Percentiles rank a stretch among this genome's conserved stretches.
Evolutionary conservation across 2,113 vertebrate species (phyloP).

Genomic region (Pedetes capensis): DNA sequence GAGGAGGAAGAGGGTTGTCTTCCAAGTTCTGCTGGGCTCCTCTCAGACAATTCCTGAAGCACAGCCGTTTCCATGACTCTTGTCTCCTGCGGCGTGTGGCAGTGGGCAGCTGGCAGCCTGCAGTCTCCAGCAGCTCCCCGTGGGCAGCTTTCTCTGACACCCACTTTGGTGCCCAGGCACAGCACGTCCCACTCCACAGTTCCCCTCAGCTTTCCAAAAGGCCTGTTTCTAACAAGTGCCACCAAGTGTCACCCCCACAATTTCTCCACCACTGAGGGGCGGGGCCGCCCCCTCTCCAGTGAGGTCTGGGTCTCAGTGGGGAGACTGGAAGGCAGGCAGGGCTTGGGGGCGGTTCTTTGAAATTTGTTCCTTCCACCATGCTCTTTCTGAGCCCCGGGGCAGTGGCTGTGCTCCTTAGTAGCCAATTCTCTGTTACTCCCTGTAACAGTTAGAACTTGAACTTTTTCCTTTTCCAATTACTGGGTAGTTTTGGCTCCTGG

Average conservation of each 20-base stretch:
- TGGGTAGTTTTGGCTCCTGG: background rate
- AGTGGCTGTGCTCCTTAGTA: background rate
- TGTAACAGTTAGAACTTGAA: background rate
- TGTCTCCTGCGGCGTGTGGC: fast-evolving
- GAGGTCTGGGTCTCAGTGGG: background rate
- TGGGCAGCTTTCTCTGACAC: background rate
- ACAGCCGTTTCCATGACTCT: fast-evolving
- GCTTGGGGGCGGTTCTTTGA: background rate
- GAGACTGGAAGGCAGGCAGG: background rate
- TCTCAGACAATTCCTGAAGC: background rate
- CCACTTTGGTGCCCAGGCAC: no score
- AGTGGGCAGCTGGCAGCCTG: background rate
- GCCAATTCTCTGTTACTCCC: background rate
- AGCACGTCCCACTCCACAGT: background rate
- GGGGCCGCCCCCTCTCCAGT: background rate
- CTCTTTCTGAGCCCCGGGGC: no score
- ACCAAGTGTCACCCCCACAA: background rate
- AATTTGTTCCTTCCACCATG: background rate
- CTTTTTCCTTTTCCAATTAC: background rate
- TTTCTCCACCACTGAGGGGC: background rate
- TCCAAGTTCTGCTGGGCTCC: background rate
- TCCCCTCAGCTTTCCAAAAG: background rate
- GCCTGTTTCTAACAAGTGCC: background rate
- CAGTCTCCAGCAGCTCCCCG: background rate
- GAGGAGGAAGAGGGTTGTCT: background rate